Evolutionary conservation across 2,888 invertebrate genomes (phyloP), one percentile per base, ranked within the genome.

Genomic region (Iphiclides podalirius): DNA sequence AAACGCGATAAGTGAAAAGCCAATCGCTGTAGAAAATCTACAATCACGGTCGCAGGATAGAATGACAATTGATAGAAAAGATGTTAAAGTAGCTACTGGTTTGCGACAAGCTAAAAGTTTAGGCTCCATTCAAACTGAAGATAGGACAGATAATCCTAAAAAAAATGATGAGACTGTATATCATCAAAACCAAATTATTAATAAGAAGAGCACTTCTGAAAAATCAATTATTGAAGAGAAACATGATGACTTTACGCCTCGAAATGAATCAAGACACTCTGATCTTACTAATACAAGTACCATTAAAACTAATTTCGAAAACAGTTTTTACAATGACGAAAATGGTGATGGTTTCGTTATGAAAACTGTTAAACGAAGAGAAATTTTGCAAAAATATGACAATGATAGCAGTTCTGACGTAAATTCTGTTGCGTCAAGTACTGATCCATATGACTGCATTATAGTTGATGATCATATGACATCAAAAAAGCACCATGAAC

Each of bases 371-470:
- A 94, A 93, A 60, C 88, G 94, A 35, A 91, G 93, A 72, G 93
- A 93, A 72, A 94, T 94, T 60, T 77, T 94, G 17, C 93, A 93
- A 66, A 93, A 92, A 74, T 94, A 94, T 70, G 91, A 92, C 53
- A 91, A 91, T 60, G 89, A 90, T 36, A 91, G 92, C 54, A 93
- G 93, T 67, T 92, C 93, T 6, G 93, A 92, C 59, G 90, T 89
- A 33, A 86, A 90, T 72, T 93, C 93, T 41, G 90, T 91, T 60
- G 89, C 90, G 63, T 93, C 93, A 39, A 93, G 93, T 67, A 93
- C 93, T 39, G 93, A 94, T 84, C 93, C 93, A 17, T 93, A 94
- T 61, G 94, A 94, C 69, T 95, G 95, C 70, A 95, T 96, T 59
- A 94, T 96, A 43, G 94, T 96, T 16, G 94, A 95, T 61, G 95